A percentile compares a stretch with the other conserved stretches of the same genome.
These are phyloP conservation scores for Gadus macrocephalus DNA, from an alignment of 2,113 vertebrate genomes.

Conservation along the genomic window DNA sequence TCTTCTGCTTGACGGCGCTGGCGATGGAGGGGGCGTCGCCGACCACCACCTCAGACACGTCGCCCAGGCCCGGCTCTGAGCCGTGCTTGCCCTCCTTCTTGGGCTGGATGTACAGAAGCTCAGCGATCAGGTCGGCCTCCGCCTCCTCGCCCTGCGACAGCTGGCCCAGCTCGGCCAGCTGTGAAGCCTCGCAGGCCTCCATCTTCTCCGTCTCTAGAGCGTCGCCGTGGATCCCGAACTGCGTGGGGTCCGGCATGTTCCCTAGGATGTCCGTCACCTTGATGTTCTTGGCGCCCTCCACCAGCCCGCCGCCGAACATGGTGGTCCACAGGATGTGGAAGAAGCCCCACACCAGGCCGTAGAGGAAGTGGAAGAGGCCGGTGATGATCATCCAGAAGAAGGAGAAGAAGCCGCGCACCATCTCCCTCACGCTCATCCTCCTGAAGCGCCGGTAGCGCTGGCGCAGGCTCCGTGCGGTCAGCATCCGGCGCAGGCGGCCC, in stretches of 20 bases:
- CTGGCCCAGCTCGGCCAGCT: slow-evolving; percentile 77
- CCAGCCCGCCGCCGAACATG: slow-evolving; percentile 92
- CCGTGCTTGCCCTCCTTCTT: slow-evolving; percentile 89
- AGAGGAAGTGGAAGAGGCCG: slow-evolving; percentile 81
- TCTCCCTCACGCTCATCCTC: slow-evolving; percentile 88
- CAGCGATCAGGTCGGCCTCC: slow-evolving; percentile 82
- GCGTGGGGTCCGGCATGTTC: slow-evolving; percentile 98
- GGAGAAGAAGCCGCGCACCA: slow-evolving; percentile 84
- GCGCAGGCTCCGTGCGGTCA: slow-evolving; percentile 84
- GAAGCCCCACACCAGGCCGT: slow-evolving; percentile 84
- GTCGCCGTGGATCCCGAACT: slow-evolving; percentile 96
- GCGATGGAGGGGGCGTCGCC: slow-evolving; percentile 83
- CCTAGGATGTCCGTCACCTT: slow-evolving; percentile 96
- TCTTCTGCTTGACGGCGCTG: slow-evolving; percentile 84
- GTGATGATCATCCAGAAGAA: slow-evolving; percentile 90
- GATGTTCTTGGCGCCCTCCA: slow-evolving; percentile 97
- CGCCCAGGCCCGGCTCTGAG: slow-evolving; percentile 86
- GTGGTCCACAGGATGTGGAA: slow-evolving; percentile 93
- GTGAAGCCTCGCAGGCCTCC: slow-evolving; percentile 73
- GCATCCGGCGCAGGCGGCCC: slow-evolving; percentile 74
- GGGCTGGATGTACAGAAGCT: slow-evolving; percentile 82
- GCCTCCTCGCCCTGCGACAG: slow-evolving; percentile 81
- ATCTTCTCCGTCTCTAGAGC: slow-evolving; percentile 83
- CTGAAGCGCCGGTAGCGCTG: slow-evolving; percentile 84
- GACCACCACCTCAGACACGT: slow-evolving; percentile 86